These are phyloP conservation scores for Margarornis squamiger DNA, from an alignment of 2,797 vertebrate species.

Conservation along the genomic window DNA sequence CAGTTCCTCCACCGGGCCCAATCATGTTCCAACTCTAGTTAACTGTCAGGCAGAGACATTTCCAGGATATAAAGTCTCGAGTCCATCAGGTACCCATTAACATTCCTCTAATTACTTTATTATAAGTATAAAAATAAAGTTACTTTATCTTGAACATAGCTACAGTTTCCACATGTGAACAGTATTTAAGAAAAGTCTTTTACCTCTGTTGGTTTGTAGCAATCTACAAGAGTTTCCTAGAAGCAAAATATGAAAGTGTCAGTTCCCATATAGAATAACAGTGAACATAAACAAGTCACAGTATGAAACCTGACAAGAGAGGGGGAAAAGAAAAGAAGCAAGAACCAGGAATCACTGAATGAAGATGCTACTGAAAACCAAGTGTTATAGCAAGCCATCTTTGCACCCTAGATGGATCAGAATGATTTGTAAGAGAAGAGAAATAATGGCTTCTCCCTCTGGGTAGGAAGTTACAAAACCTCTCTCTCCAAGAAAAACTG, in stretches of 20 bases:
- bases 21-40: background rate
- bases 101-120: background rate
- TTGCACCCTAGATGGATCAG: background rate
- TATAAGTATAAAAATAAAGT: background rate
- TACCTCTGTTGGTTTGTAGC: constrained; percentile 96
- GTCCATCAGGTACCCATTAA: background rate
- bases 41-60: background rate
- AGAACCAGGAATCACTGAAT: background rate
- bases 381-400: background rate
- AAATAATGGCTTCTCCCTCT: background rate
- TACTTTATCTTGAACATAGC: background rate
- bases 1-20: background rate
- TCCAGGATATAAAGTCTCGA: background rate
- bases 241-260: constrained; percentile 62
- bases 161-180: background rate
- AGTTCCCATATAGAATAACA: constrained; percentile 50
- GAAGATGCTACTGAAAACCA: background rate
- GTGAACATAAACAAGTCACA: constrained; percentile 17
- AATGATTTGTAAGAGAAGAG: background rate
- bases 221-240: constrained; percentile 91
- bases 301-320: background rate
- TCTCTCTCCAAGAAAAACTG: background rate
- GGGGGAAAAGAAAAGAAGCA: background rate
- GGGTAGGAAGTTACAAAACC: background rate
- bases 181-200: constrained; percentile 67